Percentiles rank a stretch among this genome's conserved stretches.
These are phyloP conservation scores for Fregata magnificens DNA, from an alignment of 2,113 vertebrate species.

Conservation along the genomic window DNA sequence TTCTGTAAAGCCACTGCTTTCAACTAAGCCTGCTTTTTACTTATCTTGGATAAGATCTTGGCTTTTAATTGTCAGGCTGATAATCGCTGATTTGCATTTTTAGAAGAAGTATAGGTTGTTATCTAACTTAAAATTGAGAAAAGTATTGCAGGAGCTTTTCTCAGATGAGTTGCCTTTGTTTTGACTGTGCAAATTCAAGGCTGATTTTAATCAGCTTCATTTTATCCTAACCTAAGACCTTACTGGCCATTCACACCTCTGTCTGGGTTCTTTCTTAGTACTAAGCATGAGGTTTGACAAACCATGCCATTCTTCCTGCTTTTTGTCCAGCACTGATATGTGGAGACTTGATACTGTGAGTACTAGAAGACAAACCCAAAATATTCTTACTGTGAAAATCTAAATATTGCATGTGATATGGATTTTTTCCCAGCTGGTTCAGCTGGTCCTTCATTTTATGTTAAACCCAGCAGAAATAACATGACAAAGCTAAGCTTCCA, in stretches of 20 bases:
- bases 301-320: not conserved
- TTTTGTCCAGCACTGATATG: not conserved
- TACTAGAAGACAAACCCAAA: not conserved
- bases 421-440: not conserved
- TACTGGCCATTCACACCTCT: not conserved
- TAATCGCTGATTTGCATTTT: not conserved
- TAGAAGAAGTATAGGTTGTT: not conserved
- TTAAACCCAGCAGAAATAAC: not conserved
- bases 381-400: not conserved
- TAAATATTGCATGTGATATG: not conserved
- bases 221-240: not conserved
- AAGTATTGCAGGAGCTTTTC: not conserved
- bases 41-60: not conserved
- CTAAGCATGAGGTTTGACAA: not conserved
- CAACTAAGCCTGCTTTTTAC: not conserved
- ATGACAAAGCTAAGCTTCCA: not conserved
- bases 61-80: not conserved
- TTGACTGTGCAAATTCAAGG: not conserved
- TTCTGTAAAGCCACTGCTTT: not conserved
- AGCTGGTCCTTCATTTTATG: not conserved
- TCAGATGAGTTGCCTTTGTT: not conserved
- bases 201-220: not conserved
- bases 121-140: not conserved
- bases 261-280: not conserved
- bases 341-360: not conserved